Base-by-base conservation (phyloP, 2,113 vertebrate species). In the Silurus glanis region DNA sequence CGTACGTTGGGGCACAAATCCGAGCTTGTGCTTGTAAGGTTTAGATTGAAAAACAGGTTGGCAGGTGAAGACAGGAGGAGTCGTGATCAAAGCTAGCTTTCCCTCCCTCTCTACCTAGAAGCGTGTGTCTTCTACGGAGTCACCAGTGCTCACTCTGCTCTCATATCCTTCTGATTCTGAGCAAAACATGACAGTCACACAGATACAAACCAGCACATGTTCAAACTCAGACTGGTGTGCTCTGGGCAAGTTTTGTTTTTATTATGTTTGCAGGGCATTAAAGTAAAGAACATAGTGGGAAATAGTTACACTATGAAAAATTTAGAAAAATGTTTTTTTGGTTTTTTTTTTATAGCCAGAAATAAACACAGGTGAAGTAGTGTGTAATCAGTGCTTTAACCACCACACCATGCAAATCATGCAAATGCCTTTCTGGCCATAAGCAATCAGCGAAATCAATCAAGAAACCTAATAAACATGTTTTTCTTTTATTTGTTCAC, bases 1-100 rank as follows among this genome's bases (percentile, higher is more conserved):
- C 67, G 83, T 85, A 47, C 88, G 90, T 85, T 84, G 83, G 85
- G 83, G 72, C 10, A 53, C 9, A 87, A 84, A 76, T 84, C 58
- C n/a, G 9, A 76, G 74, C 74, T 78, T 17, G 45, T 5, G 49
- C 61, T 55, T 53, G 74, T 85, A 12, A 78, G 78, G 75, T 85
- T 51, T 45, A 66, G 59, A 66, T 37, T 53, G 58, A 64, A 47
- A 53, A 78, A 62, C 17, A 13, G 47, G 21, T 66, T 79, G 83
- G 74, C 83, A 85, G 83, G 61, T 67, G 74, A 85, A 85, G 61
- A 45, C 58, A 85, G 59, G 74, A 86, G 79, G 23, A 55, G 12
- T 53, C 8, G 0, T 75, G 80, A 82, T 86, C 85, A 86, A 86
- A 86, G 85, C 58, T 4, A 0, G 8, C 45, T 37, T 53, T 19